Evolutionary conservation across 2,113 vertebrate genomes (phyloP), one percentile per base, ranked within the genome.

Genomic region (Argyrosomus japonicus): DNA sequence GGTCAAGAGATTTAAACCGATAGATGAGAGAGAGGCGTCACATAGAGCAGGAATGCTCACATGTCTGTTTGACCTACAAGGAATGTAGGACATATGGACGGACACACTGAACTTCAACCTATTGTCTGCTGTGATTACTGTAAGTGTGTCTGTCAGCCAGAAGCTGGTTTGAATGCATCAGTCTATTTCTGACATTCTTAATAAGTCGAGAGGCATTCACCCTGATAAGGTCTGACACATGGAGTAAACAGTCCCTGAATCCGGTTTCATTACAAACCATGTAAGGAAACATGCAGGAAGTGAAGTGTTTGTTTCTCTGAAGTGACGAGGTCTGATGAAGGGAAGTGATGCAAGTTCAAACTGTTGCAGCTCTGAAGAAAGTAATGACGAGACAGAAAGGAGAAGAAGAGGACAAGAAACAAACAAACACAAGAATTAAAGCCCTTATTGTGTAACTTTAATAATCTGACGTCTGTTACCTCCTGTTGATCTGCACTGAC

Each of bases 261-360:
- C 3, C 53, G 21, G 58, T 36, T 51, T 75, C 27, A 53, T 25
- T 23, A 36, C 25, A 54, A 56, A 13, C 48, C 29, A 29, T 14
- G 1, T 3, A 0, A 6, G 0, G 3, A 62, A 32, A 32, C 32
- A 2, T 32, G 29, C 32, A 32, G 29, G 25, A 61, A 29, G 29
- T 27, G 77, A n/a, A 64, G 64, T 21, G 27, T 73, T 29, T 18
- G 21, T 1, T 72, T 73, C 77, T 81, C 63, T 69, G 21, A 63
- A 72, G 6, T 56, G 27, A 72, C 29, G n/a, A 25, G 0, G 3
- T 48, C 17, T 8, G 32, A 2, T 51, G 63, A 82, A 21, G 7
- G 43, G 60, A 75, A 61, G 63, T 77, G 57, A 63, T 36, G 68
- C 62, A 81, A 81, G 23, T 58, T 68, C 32, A 12, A 57, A 58